Conservation (phyloP, 2,888 invertebrate genomes). For the Morinoia aosen region DNA sequence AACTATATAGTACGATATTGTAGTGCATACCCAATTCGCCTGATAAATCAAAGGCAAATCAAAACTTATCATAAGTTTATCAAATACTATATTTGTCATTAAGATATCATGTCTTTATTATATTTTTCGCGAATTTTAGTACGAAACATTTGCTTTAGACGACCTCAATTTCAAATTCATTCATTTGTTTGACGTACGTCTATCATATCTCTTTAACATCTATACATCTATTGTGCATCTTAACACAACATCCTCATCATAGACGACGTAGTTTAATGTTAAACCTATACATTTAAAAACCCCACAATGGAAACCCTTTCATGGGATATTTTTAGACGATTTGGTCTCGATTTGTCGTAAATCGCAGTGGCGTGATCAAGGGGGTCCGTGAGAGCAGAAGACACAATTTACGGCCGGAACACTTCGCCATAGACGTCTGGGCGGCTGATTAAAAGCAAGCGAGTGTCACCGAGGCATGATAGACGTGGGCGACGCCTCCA, state of each 20-base stretch:
- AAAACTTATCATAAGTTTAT: too few relatives aligned
- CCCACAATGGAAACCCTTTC: background rate
- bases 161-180: too few relatives aligned
- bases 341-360: conserved; percentile 14
- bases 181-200: background rate
- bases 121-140: too few relatives aligned
- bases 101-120: too few relatives aligned
- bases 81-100: too few relatives aligned
- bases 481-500: background rate
- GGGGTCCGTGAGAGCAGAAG: background rate
- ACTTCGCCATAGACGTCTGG: background rate
- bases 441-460: background rate
- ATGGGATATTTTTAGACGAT: background rate
- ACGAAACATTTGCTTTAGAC: too few relatives aligned
- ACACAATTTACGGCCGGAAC: background rate
- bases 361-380: background rate
- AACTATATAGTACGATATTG: too few relatives aligned
- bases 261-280: background rate
- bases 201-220: too few relatives aligned
- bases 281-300: background rate
- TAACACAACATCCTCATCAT: background rate
- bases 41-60: too few relatives aligned
- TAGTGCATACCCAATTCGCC: too few relatives aligned
- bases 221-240: background rate
- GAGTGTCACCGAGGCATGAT: background rate